A percentile compares a stretch with the other conserved stretches of the same genome.
These are phyloP conservation scores for Dasyornis broadbenti DNA, from an alignment of 2,113 vertebrate genomes.

Conservation along the genomic window DNA sequence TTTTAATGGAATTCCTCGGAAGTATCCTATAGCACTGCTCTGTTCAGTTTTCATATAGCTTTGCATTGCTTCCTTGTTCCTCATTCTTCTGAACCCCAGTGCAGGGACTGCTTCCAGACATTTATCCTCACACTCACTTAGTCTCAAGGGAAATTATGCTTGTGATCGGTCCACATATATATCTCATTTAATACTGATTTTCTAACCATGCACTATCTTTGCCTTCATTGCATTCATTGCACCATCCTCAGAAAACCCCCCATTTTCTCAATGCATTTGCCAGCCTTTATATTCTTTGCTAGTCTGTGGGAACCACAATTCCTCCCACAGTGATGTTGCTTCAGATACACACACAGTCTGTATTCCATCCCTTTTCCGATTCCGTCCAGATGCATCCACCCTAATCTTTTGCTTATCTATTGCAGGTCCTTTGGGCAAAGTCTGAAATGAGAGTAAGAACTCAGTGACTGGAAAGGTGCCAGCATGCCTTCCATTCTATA, in stretches of 20 bases:
- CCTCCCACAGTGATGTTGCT: background rate
- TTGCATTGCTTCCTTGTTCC: background rate
- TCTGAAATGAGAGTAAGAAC: background rate
- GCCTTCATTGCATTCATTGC: background rate
- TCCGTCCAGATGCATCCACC: background rate
- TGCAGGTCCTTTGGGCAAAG: constrained; percentile 6
- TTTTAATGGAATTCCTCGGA: background rate
- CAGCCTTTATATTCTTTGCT: background rate
- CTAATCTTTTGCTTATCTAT: constrained; percentile 41
- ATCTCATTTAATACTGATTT: background rate
- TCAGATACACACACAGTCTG: background rate
- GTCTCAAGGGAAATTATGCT: background rate
- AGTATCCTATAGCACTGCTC: background rate
- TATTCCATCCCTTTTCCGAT: background rate
- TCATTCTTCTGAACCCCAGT: background rate
- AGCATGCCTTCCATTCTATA: background rate
- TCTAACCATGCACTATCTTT: background rate
- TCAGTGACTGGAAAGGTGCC: constrained; percentile 7
- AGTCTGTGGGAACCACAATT: constrained; percentile 1
- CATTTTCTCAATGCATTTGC: background rate
- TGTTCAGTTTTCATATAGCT: background rate
- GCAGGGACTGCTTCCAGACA: background rate
- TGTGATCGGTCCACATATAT: background rate
- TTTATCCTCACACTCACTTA: background rate
- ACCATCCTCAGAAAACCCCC: background rate